Percentiles rank a stretch among this genome's conserved stretches.
Conservation (phyloP, 2,113 vertebrate species). For the Pelvicachromis taeniatus region DNA sequence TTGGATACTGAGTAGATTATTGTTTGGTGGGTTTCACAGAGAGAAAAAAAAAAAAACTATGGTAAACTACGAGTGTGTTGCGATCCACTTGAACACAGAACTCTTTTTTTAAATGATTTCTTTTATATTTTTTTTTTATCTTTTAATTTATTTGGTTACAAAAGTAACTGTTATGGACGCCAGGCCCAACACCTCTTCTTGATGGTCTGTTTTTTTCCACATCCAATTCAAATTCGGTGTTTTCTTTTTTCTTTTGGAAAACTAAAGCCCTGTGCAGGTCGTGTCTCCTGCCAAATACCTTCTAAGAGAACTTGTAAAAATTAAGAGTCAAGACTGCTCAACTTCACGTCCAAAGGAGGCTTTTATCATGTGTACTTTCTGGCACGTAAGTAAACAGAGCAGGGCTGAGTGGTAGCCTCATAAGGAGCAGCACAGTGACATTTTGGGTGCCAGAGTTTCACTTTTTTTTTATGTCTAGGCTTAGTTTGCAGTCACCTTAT, state of each 20-base stretch:
- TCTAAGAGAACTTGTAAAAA: conserved; percentile 51
- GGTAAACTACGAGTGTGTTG: not conserved
- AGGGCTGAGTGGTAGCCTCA: conserved; percentile 11
- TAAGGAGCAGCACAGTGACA: conserved; percentile 51
- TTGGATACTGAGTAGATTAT: not conserved
- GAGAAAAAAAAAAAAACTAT: not conserved
- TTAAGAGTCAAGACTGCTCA: conserved; percentile 36
- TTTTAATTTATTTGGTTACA: not conserved
- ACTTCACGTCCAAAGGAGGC: conserved; percentile 35
- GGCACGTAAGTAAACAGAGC: conserved; percentile 52
- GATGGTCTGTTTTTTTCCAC: conserved; percentile 10
- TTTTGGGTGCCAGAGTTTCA: conserved; percentile 42
- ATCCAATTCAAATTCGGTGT: not conserved
- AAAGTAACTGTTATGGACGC: not conserved
- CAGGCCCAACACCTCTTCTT: conserved; percentile 6
- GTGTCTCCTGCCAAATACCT: conserved; percentile 31
- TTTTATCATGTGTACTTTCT: conserved; percentile 66
- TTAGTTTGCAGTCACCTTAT: conserved; percentile 73
- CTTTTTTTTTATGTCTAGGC: conserved; percentile 47
- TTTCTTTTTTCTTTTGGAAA: not conserved
- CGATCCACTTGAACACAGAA: not conserved
- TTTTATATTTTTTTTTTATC: not conserved
- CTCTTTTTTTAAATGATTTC: not conserved
- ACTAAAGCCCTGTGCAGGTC: conserved; percentile 1
- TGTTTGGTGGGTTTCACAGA: not conserved